phyloP scores from a whole-genome alignment of 2,888 invertebrate genomes.

The Syrista parreyssii region DNA sequence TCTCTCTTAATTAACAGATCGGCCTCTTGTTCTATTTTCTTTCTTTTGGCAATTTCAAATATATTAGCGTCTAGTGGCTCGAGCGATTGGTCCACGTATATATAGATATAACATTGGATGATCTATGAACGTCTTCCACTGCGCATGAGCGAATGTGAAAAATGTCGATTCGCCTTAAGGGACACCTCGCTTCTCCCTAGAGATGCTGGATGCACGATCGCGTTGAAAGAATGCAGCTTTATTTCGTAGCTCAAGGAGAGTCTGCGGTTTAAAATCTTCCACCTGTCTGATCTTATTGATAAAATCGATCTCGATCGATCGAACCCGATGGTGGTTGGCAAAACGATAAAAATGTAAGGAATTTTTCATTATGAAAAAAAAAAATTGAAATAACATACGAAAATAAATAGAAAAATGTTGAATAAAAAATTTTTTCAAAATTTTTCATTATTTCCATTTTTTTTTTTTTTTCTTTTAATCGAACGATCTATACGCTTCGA shows the following conservation, averaged over 20 bases:
- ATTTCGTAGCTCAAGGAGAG: conserved; percentile 20
- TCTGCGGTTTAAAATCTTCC: conserved; percentile 28
- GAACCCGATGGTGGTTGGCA: background rate
- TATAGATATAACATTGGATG: background rate
- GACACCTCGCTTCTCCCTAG: background rate
- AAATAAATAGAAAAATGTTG: too few species aligned
- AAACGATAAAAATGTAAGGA: background rate
- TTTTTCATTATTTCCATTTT: too few species aligned
- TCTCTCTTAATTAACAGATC: background rate
- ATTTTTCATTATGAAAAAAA: conserved; percentile 1
- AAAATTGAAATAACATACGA: background rate
- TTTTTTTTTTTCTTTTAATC: too few species aligned
- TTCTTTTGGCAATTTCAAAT: background rate
- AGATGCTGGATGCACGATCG: background rate
- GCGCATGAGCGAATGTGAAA: background rate
- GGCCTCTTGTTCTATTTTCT: background rate
- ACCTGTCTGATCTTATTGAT: background rate
- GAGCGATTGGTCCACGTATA: background rate
- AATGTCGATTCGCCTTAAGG: background rate
- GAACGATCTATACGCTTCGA: too few species aligned
- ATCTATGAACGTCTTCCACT: background rate
- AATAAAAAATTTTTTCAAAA: too few species aligned
- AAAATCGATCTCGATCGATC: background rate
- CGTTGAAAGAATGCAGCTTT: conserved; percentile 21
- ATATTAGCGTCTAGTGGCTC: background rate